phyloP scores from a whole-genome alignment of 2,113 vertebrate species.

The Castor canadensis region DNA sequence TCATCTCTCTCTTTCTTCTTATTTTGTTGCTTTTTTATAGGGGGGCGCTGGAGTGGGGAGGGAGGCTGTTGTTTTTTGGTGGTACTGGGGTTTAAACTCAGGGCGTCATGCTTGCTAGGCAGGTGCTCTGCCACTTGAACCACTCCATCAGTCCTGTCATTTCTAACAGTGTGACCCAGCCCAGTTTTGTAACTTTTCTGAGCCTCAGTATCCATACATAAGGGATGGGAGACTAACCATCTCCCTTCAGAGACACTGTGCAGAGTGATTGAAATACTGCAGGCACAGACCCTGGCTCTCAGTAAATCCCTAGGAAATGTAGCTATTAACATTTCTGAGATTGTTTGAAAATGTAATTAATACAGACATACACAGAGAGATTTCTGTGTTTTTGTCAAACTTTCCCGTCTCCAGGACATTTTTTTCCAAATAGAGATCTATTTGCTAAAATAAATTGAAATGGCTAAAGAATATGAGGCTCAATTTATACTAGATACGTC shows the following conservation, averaged over 20 bases:
- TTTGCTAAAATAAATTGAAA: constrained; percentile 90
- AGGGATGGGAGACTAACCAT: not conserved
- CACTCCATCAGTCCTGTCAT: not conserved
- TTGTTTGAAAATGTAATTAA: constrained; percentile 68
- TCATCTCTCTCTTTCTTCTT: no score
- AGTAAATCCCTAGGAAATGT: not conserved
- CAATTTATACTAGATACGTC: constrained; percentile 87
- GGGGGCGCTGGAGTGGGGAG: no score
- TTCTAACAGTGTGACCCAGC: not conserved
- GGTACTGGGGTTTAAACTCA: no score
- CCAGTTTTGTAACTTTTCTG: not conserved
- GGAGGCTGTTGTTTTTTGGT: no score
- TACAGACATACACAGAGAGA: not conserved
- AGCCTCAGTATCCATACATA: not conserved
- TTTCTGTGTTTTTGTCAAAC: constrained; percentile 79
- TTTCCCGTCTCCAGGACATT: constrained; percentile 32
- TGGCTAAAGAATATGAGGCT: constrained; percentile 84
- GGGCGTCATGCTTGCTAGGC: no score
- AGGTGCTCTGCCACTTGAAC: no score
- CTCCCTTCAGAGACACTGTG: not conserved
- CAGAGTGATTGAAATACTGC: not conserved
- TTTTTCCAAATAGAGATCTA: constrained; percentile 79
- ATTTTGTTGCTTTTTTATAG: no score
- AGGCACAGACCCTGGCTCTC: not conserved
- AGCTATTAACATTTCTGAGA: constrained; percentile 49